Base-by-base conservation (phyloP, 2,113 vertebrate species). In the Rhinolophus sinicus region DNA sequence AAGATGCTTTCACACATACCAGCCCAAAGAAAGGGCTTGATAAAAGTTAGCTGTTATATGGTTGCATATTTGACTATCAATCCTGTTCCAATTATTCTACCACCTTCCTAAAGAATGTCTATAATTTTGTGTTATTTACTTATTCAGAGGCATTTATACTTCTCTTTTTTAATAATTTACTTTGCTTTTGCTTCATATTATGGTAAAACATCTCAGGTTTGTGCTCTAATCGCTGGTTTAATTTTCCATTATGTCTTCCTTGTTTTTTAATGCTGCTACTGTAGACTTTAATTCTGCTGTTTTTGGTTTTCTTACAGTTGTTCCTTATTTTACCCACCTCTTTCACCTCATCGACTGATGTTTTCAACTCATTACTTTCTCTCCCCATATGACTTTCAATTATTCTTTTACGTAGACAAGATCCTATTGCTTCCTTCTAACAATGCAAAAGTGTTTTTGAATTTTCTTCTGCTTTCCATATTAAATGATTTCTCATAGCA, bases 381-480 rank as follows among this genome's bases (percentile, higher is more conserved):
- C 24, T 88, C 38, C 50, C 35, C 30, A 89, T 30, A 76, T 50
- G 50, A 88, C 40, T 84, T 65, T 72, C 75, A 94, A 56, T 40
- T 47, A 62, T 26, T 40, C 50, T 83, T 89, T 92, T 54, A 76
- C 67, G 64, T 64, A 87, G 9, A 56, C 15, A 9, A 40, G 38
- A 70, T 88, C 10, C 24, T 70, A n/a, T 60, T 88, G 69, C 44
- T 90, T 90, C 44, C 64, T 72, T 35, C 62, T 78, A 58, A 92
- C 69, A 96, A 73, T 62, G 30, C 52, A 72, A 70, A 86, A 65
- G 13, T 72, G 2, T 69, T 90, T 81, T 94, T 26, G 40, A 30
- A 76, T 78, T 86, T 96, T 96, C 47, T 62, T 90, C 64, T 88
- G 56, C 50, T 96, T 96, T 92, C 35, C 19, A 47, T 65, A 65